Evolutionary conservation across 2,888 invertebrate species (phyloP).

Genomic region (Drosophila mercatorum): DNA sequence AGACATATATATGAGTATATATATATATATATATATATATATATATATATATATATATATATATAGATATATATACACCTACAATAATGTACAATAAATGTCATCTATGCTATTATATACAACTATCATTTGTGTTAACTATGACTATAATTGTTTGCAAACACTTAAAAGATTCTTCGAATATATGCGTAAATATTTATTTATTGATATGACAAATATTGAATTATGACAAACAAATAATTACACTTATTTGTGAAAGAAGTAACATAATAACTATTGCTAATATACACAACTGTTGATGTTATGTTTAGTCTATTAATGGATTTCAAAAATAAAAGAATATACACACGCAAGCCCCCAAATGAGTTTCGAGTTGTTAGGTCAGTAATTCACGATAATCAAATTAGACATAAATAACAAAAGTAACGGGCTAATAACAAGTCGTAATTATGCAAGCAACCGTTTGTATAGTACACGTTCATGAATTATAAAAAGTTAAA

Average conservation of each 20-base stretch:
- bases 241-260: constrained; percentile 46
- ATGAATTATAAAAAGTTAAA: not conserved
- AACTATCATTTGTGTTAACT: constrained; percentile 75
- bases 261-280: constrained; percentile 65
- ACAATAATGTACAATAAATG: constrained; percentile 55
- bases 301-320: constrained; percentile 81
- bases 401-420: not conserved
- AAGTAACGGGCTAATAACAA: not conserved
- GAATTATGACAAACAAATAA: constrained; percentile 26
- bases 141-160: constrained; percentile 79
- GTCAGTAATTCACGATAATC: not conserved
- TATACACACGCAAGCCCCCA: constrained; percentile 54
- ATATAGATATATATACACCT: constrained; percentile 42
- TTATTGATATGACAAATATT: constrained; percentile 63
- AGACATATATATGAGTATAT: constrained; percentile 7
- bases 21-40: not conserved
- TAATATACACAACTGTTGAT: constrained; percentile 82
- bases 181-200: constrained; percentile 48
- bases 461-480: not conserved
- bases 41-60: constrained; percentile 25
- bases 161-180: constrained; percentile 51
- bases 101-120: constrained; percentile 49
- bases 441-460: too few relatives aligned
- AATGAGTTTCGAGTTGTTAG: not conserved
- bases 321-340: constrained; percentile 76